Conservation (phyloP, 2,113 vertebrate genomes). For the Isichthys henryi region DNA sequence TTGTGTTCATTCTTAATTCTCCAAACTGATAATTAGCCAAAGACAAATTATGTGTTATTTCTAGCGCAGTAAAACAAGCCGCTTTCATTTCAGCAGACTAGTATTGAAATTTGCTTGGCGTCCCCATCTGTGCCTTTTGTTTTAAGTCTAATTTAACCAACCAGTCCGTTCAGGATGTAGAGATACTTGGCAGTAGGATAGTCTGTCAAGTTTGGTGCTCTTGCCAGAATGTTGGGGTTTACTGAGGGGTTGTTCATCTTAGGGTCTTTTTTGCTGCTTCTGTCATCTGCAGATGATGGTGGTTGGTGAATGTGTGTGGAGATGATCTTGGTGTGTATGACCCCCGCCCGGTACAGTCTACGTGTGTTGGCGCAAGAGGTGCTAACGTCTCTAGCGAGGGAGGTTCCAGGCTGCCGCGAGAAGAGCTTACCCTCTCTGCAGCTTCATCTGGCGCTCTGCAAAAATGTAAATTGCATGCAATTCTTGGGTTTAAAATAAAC, state of each 20-base stretch:
- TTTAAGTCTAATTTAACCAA: not conserved
- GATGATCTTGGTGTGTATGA: not conserved
- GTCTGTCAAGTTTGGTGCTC: not conserved
- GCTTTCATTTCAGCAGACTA: not conserved
- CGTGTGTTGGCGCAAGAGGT: not conserved
- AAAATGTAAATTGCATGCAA: constrained; percentile 32
- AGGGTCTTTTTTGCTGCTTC: not conserved
- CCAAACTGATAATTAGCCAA: not conserved
- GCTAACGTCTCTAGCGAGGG: constrained; percentile 20
- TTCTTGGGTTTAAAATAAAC: constrained; percentile 65
- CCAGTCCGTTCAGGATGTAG: not conserved
- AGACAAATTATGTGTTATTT: not conserved
- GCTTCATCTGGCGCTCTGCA: constrained; percentile 39
- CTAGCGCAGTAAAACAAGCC: not conserved
- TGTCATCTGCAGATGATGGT: not conserved
- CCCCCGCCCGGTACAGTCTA: not conserved
- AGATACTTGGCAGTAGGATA: not conserved
- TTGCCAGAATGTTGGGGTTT: not conserved
- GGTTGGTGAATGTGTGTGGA: not conserved
- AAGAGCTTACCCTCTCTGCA: constrained; percentile 17
- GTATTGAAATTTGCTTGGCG: not conserved
- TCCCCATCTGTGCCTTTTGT: not conserved
- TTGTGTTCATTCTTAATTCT: constrained; percentile 6
- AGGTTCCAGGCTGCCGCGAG: not conserved
- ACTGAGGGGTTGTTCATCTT: not conserved